Evolutionary conservation across 2,797 vertebrate species (phyloP).

Genomic region (Kryptolebias ocellatus): DNA sequence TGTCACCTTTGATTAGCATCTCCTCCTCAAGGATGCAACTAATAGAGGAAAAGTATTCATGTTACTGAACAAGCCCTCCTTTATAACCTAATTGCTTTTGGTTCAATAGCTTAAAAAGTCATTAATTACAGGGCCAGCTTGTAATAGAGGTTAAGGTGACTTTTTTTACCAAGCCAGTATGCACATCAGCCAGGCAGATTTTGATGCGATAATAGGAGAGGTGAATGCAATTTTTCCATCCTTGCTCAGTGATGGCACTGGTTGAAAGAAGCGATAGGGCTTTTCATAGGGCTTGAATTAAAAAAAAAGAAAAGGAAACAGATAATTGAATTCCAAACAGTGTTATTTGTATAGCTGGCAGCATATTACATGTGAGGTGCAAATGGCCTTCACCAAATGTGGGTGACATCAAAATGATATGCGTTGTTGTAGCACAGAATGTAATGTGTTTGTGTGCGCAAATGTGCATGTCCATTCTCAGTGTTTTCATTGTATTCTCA

Average conservation of each 20-base stretch:
- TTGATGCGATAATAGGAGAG: conserved; percentile 80
- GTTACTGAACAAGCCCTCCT: conserved; percentile 79
- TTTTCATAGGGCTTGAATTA: conserved; percentile 59
- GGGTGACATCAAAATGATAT: conserved; percentile 73
- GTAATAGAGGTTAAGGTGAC: conserved; percentile 83
- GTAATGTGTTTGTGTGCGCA: conserved; percentile 74
- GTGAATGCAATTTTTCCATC: conserved; percentile 71
- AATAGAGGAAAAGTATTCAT: conserved; percentile 79
- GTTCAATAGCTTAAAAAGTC: conserved; percentile 85
- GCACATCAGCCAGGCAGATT: conserved; percentile 69
- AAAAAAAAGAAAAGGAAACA: conserved; percentile 54
- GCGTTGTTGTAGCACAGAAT: conserved; percentile 59
- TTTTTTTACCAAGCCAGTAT: conserved; percentile 76
- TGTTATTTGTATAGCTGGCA: conserved; percentile 74
- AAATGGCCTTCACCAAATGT: conserved; percentile 73
- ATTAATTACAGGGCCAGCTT: conserved; percentile 84
- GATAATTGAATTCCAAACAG: conserved; percentile 77
- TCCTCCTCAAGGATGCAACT: conserved; percentile 78
- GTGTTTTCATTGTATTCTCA: conserved; percentile 63
- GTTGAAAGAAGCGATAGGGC: conserved; percentile 58
- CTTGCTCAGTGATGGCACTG: conserved; percentile 60
- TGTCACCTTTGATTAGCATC: conserved; percentile 78
- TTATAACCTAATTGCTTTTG: conserved; percentile 85
- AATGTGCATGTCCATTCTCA: conserved; percentile 67
- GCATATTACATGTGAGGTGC: conserved; percentile 66